Base-by-base conservation (phyloP, 2,797 vertebrate species). In the Echeneis naucrates region DNA sequence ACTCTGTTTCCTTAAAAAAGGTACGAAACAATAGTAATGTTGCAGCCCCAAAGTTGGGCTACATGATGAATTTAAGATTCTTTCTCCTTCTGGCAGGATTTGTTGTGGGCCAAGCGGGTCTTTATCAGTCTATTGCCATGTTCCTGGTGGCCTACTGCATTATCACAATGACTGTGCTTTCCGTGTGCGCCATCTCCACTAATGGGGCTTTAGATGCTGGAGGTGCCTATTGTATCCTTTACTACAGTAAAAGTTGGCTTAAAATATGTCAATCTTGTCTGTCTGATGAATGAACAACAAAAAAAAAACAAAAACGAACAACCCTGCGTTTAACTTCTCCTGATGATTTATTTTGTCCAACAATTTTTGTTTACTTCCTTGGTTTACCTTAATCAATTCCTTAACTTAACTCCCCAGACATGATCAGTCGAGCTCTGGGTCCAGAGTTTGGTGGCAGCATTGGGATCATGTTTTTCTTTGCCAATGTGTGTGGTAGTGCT, bases 81-180 rank as follows among this genome's bases (percentile, higher is more conserved):
- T 17, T 45, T 88, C 92, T 6, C 87, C 89, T 33, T 68, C 8
- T 60, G 72, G 5, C 69, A 91, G 88, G 94, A 17, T 94, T 95
- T 61, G 92, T 94, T 68, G 96, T 98, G 80, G 97, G 96, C 26
- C 96, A 97, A 61, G 95, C 96, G 0, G 96, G 97, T 0, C 86
- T 97, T 37, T 97, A 96, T 78, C 93, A 97, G 75, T 84, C 95
- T 0, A 83, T 97, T 11, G 88, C 68, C 69, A 97, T 98, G 96
- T 95, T 96, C 0, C 59, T 95, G 0, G 95, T 97, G 80, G 95
- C 96, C 0, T 97, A 97, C 72, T 92, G 96, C 62, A 97, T 98
- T 92, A 96, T 97, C 14, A 95, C 95, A n/a, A 95, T 97, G 95
- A 97, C 96, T 0, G 96, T 98, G 37, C 91, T 98, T n/a, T 97